These are phyloP conservation scores for Darevskia mixta DNA, from an alignment of 2,797 vertebrate species.

Conservation along the genomic window DNA sequence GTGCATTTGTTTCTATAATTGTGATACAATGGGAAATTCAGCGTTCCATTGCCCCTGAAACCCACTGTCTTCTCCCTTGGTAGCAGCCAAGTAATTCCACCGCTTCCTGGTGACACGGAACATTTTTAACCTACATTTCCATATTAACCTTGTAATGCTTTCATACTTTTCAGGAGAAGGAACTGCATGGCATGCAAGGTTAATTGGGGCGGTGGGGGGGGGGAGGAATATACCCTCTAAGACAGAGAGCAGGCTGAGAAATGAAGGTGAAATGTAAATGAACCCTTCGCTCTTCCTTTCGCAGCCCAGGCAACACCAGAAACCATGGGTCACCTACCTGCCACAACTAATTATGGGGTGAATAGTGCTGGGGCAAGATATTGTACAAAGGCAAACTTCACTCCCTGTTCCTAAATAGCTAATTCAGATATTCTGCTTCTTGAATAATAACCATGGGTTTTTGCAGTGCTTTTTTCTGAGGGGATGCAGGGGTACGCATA, in stretches of 20 bases:
- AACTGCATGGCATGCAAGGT: constrained; percentile 36
- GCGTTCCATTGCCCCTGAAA: constrained; percentile 59
- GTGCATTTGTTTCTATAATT: constrained; percentile 61
- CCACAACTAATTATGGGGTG: constrained; percentile 17
- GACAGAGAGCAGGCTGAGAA: constrained; percentile 22
- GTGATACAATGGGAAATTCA: constrained; percentile 57
- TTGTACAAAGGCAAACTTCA: not conserved
- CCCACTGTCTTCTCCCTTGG: constrained; percentile 45
- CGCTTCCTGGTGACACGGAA: constrained; percentile 47
- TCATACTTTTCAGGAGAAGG: constrained; percentile 48
- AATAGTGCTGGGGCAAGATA: not conserved
- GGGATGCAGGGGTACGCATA: too few relatives aligned
- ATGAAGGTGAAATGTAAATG: constrained; percentile 16
- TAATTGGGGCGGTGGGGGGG: constrained; percentile 1
- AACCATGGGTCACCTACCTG: constrained; percentile 30
- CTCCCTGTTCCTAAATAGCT: constrained; percentile 10
- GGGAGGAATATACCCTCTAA: not conserved
- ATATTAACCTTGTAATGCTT: constrained; percentile 56
- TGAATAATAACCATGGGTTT: not conserved
- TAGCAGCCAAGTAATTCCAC: constrained; percentile 54
- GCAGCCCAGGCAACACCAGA: constrained; percentile 1
- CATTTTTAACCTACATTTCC: constrained; percentile 60
- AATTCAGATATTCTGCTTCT: constrained; percentile 6
- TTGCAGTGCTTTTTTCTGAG: too few relatives aligned
- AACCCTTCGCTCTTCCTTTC: constrained; percentile 20